These are phyloP conservation scores for Hydrochoerus hydrochaeris DNA, from an alignment of 2,113 vertebrate genomes.

Conservation along the genomic window DNA sequence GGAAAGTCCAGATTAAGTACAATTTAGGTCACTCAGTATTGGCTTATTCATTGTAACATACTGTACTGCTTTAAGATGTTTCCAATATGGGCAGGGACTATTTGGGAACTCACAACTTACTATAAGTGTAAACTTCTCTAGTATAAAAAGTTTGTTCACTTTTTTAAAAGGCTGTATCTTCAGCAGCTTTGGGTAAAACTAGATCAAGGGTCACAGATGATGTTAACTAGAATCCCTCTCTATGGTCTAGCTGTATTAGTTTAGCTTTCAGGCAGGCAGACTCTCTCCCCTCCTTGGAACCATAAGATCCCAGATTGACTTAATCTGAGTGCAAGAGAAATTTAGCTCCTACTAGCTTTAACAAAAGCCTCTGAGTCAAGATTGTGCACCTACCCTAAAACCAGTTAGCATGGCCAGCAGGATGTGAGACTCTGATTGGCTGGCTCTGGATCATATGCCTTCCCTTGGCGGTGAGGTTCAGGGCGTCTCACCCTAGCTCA, in stretches of 20 bases:
- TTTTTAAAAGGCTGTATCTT: neutral
- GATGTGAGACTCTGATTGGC: neutral
- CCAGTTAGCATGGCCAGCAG: neutral
- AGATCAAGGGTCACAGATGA: neutral
- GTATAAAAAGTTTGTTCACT: neutral
- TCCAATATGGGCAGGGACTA: neutral
- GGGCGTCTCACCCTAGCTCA: too few relatives aligned
- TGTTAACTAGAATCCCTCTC: neutral
- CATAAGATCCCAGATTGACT: neutral
- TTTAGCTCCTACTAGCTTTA: neutral
- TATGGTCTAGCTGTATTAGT: neutral
- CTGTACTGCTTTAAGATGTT: neutral
- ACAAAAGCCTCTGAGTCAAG: neutral
- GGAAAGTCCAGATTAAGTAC: neutral
- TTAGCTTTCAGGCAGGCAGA: neutral
- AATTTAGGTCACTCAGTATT: neutral
- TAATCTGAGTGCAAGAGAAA: neutral
- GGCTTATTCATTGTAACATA: neutral
- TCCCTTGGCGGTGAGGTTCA: neutral
- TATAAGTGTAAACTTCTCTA: neutral
- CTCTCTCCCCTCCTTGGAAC: neutral
- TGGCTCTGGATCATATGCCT: neutral
- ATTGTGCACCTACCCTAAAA: neutral
- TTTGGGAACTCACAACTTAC: neutral
- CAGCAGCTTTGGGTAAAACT: neutral